Evolutionary conservation across 1,140 invertebrate species (phyloP), one percentile per base, ranked within the genome.

Genomic region (Heliconius nattereri): DNA sequence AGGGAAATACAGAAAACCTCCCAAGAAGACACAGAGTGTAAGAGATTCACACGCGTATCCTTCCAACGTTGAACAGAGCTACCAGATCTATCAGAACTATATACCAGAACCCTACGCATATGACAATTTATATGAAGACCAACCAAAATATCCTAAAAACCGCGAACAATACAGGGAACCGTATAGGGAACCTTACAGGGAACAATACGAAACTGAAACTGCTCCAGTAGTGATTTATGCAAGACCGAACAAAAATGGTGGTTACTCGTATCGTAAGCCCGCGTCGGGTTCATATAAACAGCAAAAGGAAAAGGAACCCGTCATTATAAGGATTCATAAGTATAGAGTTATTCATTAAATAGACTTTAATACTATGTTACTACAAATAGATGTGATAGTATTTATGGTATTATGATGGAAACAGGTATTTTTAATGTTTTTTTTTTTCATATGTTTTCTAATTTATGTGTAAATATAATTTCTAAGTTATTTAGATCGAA

Each of bases 301-400:
- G 32, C 23, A 32, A 23, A 32, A 29, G 3, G 37, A 29, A 32
- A 76, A 66, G 3, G 83, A 89, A 54, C 91, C 91, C 1, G 82
- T 92, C 54, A 85, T 93, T 57, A 84, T 93, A 5, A 81, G 88
- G 40, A 87, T 93, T 45, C 91, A 92, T 76, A 92, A 91, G 72
- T 89, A 93, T 79, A 90, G 84, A 77, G 76, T 91, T 9, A 79
- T 87, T 71, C 78, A 80, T 45, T 80, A 60, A 71, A 60, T 13
- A 2, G 0, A 45, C 19, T 19, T 20, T 1, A 20, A 32, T 29
- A 20, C 32, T 66, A 26, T 29, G 26, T 19, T 40, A 49, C 23
- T 45, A 76, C 75, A 76, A 76, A 76, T 23, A 29, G 29, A 76
- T 76, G 75, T 76, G 75, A 76, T 76, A 76, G 60, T 76, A 70